Conservation (phyloP, 2,113 vertebrate genomes). For the Microcebus murinus region DNA sequence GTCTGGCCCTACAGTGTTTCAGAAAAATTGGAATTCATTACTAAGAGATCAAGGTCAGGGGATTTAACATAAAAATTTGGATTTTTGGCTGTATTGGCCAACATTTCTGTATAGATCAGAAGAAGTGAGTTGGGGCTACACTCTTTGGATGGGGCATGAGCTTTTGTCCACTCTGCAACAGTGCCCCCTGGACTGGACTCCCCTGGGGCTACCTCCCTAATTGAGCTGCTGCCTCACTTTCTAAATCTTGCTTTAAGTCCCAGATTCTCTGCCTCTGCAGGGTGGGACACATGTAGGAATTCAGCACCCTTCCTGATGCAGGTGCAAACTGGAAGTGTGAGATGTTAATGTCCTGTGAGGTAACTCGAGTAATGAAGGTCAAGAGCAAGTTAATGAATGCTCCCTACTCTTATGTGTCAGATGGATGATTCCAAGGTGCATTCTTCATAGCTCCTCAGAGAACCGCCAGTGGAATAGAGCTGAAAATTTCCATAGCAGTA, state of each 20-base stretch:
- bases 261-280: neutral
- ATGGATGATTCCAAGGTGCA: neutral
- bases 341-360: neutral
- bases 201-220: neutral
- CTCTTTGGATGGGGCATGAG: neutral
- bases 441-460: neutral
- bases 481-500: neutral
- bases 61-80: neutral
- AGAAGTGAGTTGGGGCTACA: neutral
- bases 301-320: neutral
- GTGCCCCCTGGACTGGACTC: neutral
- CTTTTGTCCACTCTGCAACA: neutral
- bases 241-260: neutral
- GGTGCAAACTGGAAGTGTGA: neutral
- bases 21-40: neutral
- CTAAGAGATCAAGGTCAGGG: neutral
- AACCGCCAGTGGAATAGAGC: neutral
- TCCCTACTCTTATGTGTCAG: neutral
- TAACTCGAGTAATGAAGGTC: neutral
- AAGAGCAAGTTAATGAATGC: neutral
- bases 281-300: neutral
- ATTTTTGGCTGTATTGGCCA: neutral
- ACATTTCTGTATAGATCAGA: neutral
- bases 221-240: neutral
- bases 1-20: neutral